A percentile compares a stretch with the other conserved stretches of the same genome.
phyloP scores from a whole-genome alignment of 2,797 vertebrate genomes.

The Melopsittacus undulatus region DNA sequence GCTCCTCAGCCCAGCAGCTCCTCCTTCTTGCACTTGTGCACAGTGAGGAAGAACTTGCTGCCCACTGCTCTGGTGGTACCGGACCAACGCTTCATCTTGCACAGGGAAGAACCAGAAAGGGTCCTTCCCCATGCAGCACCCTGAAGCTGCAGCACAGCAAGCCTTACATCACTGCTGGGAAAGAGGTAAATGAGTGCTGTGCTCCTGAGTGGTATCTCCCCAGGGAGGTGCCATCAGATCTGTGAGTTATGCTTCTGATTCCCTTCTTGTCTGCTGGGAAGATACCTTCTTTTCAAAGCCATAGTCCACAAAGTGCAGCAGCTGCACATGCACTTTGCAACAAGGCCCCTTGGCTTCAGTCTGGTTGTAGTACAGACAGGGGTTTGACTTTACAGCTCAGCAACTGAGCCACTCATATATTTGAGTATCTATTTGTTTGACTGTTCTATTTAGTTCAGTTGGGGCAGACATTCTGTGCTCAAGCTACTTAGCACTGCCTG shows the following conservation, averaged over 20 bases:
- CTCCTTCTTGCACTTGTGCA: not conserved
- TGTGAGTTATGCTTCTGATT: not conserved
- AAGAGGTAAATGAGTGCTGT: not conserved
- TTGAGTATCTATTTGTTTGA: not conserved
- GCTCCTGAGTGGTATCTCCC: not conserved
- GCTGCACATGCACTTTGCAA: not conserved
- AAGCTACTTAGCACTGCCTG: not conserved
- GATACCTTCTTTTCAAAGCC: not conserved
- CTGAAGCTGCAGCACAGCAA: not conserved
- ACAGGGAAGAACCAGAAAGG: not conserved
- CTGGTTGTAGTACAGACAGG: not conserved
- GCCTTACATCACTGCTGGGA: not conserved
- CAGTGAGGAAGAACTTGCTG: not conserved
- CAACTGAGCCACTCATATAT: not conserved
- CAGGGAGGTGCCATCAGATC: not conserved
- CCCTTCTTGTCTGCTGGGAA: not conserved
- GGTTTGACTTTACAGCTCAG: not conserved
- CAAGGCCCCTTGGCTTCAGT: not conserved
- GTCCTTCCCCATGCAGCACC: not conserved
- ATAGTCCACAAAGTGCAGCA: not conserved
- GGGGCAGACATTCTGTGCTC: not conserved
- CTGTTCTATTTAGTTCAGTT: not conserved
- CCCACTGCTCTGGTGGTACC: not conserved
- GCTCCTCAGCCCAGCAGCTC: not conserved
- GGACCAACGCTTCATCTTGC: rapidly evolving